Evolutionary conservation across 2,888 invertebrate genomes (phyloP).

Genomic region (Tetragnatha montana): DNA sequence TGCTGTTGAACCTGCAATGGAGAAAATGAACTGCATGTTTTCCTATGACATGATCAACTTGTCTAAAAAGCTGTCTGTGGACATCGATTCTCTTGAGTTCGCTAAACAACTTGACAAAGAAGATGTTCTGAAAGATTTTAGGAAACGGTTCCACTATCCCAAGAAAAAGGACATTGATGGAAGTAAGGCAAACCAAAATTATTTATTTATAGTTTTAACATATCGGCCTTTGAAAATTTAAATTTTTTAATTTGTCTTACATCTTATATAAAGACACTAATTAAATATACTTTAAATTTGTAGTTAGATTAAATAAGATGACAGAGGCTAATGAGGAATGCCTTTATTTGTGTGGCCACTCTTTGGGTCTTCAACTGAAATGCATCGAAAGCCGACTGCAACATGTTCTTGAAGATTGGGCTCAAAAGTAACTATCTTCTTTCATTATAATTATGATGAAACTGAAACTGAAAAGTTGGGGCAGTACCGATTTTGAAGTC

Average conservation of each 20-base stretch:
- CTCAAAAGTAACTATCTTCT: slow-evolving; percentile 76
- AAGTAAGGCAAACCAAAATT: slow-evolving; percentile 74
- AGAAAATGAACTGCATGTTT: neutral
- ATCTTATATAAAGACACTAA: neutral
- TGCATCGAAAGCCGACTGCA: slow-evolving; percentile 76
- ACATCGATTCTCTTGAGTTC: slow-evolving; percentile 73
- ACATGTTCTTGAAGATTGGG: slow-evolving; percentile 78
- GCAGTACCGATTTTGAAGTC: too few relatives aligned
- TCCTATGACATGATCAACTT: slow-evolving; percentile 16
- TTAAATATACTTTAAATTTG: slow-evolving; percentile 32
- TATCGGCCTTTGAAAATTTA: neutral
- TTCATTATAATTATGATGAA: neutral
- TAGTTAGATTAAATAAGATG: slow-evolving; percentile 75
- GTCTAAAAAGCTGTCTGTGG: slow-evolving; percentile 40
- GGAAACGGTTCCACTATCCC: slow-evolving; percentile 77
- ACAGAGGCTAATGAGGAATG: slow-evolving; percentile 76
- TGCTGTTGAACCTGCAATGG: neutral
- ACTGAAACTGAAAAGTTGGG: neutral
- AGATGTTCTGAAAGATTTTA: slow-evolving; percentile 75
- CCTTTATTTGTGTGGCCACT: slow-evolving; percentile 80
- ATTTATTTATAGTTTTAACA: neutral
- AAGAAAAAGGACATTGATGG: slow-evolving; percentile 76
- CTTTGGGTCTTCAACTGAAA: slow-evolving; percentile 79
- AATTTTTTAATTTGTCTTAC: neutral
- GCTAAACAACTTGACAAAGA: slow-evolving; percentile 76